These are phyloP conservation scores for Archaeoteleia sp. DNA, from an alignment of 2,888 invertebrate species.

Conservation along the genomic window DNA sequence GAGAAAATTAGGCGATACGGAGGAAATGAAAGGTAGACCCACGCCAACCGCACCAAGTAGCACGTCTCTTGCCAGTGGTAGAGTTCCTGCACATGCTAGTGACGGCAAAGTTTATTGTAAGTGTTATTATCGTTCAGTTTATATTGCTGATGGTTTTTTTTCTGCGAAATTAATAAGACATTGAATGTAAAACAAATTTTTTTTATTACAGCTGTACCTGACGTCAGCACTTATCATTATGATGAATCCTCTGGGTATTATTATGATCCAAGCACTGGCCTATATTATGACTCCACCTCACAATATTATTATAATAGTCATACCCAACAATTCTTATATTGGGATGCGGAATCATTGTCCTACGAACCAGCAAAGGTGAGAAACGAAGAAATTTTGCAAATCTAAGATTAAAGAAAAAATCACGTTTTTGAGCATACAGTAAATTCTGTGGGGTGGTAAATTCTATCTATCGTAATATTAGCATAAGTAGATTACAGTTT, in stretches of 20 bases:
- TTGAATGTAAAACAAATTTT: too few species aligned
- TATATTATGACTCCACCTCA: slow-evolving; percentile 97
- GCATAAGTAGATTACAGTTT: too few species aligned
- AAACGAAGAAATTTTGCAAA: too few species aligned
- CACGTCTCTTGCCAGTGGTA: slow-evolving; percentile 70
- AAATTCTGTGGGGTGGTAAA: too few species aligned
- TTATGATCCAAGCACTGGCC: slow-evolving; percentile 92
- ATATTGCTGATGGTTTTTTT: too few species aligned
- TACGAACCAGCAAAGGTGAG: slow-evolving; percentile 69
- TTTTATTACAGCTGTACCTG: slow-evolving; percentile 81
- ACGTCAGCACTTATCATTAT: slow-evolving; percentile 92
- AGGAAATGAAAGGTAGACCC: slow-evolving; percentile 70
- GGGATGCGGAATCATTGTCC: slow-evolving; percentile 83
- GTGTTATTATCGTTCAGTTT: slow-evolving; percentile 57
- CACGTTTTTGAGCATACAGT: too few species aligned
- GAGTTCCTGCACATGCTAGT: slow-evolving; percentile 73
- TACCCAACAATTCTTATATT: slow-evolving; percentile 94
- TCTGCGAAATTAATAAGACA: too few species aligned
- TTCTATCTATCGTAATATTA: too few species aligned
- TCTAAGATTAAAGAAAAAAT: too few species aligned
- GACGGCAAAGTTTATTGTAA: slow-evolving; percentile 82
- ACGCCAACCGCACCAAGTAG: slow-evolving; percentile 74
- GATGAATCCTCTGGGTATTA: slow-evolving; percentile 97
- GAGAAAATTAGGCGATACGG: slow-evolving; percentile 70
- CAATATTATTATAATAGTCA: slow-evolving; percentile 97